Base-by-base conservation (phyloP, 1,140 invertebrate species). In the Uloborus diversus region DNA sequence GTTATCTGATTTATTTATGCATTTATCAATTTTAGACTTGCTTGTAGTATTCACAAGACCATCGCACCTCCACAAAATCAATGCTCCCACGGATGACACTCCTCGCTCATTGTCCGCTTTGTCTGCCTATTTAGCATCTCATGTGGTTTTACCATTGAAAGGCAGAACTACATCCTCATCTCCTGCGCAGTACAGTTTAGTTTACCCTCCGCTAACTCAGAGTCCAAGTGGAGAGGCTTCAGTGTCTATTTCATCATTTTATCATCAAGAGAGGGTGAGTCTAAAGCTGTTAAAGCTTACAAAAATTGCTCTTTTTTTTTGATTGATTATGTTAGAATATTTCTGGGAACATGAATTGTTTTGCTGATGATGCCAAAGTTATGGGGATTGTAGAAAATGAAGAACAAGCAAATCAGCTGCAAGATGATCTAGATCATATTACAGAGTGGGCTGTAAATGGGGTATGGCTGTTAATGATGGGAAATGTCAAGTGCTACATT, bases 11-110 rank as follows among this genome's bases (percentile, higher is more conserved):
- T n/a, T n/a, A n/a, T n/a, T n/a, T n/a, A n/a, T n/a, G n/a, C n/a
- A n/a, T n/a, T n/a, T n/a, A n/a, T n/a, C n/a, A n/a, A n/a, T 82
- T 80, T 84, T 62, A 91, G 90, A 90, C 82, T 90, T 92, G 28
- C 87, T 96, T 30, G 93, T 95, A 9, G 94, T 93, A 79, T 98
- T 97, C 86, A 93, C 93, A 56, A 90, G 95, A 76, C 92, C 93
- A 1, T 89, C 91, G 13, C 92, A 93, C 83, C 88, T 92, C 1
- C 91, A 93, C 82, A 89, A 93, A 82, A 86, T 93, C 9, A 83
- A 82, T 80, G 83, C 80, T 90, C 83, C 90, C 4, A 87, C 90
- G 42, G 85, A 87, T 56, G 82, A 85, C 3, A 96, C 94, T 9
- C 94, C 95, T 0, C 86, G 93, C 79, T 92, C 93, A 13, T 84